These are phyloP conservation scores for Morone saxatilis DNA, from an alignment of 2,113 vertebrate genomes.

Conservation along the genomic window DNA sequence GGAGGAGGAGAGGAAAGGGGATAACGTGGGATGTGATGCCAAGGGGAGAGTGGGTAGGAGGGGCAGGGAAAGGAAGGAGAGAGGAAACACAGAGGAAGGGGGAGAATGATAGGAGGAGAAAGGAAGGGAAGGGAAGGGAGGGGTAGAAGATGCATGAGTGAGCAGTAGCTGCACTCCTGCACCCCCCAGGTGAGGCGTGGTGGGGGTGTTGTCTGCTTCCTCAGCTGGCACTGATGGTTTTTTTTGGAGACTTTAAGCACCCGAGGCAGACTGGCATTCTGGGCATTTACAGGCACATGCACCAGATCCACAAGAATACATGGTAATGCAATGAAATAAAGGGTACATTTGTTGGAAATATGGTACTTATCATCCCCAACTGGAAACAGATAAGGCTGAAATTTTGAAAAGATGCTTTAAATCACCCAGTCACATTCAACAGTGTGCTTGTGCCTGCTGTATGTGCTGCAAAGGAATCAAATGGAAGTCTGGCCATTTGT, in stretches of 20 bases:
- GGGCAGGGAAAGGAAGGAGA: neutral
- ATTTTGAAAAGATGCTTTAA: neutral
- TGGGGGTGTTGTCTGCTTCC: conserved; percentile 2
- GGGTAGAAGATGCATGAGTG: neutral
- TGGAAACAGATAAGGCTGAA: neutral
- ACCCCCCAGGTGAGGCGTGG: conserved; percentile 31
- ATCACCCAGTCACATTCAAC: conserved; percentile 39
- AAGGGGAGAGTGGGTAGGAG: neutral
- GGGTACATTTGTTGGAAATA: neutral
- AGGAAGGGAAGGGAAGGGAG: neutral
- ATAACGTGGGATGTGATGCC: conserved; percentile 1
- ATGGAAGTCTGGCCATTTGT: neutral
- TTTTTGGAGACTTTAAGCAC: neutral
- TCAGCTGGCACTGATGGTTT: neutral
- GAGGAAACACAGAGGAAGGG: no score
- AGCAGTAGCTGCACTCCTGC: conserved; percentile 13
- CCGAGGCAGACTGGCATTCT: neutral
- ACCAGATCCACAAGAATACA: neutral
- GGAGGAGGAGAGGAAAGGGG: neutral
- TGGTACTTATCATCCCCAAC: neutral
- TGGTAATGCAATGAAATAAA: neutral
- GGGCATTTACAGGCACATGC: neutral
- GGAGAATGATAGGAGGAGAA: no score
- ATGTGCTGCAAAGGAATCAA: neutral
- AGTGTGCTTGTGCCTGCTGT: conserved; percentile 9